A percentile compares a stretch with the other conserved stretches of the same genome.
Conservation (phyloP, 2,888 invertebrate genomes). For the Seira musarum region DNA sequence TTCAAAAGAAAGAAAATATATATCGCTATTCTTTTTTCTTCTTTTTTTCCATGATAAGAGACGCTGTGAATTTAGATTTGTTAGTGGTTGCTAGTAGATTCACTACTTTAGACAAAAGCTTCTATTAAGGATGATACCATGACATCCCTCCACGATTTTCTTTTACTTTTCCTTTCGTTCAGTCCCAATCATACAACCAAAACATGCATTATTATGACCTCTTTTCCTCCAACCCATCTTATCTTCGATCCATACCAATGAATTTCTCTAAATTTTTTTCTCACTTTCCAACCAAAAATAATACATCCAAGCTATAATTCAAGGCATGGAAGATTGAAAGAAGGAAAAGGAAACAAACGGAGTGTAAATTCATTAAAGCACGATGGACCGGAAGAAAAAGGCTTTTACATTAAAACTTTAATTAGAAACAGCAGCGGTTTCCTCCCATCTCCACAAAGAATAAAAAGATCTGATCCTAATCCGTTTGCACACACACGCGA, state of each 20-base stretch:
- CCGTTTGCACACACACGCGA: not conserved
- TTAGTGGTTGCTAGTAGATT: slow-evolving; percentile 22
- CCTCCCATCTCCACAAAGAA: not conserved
- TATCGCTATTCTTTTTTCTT: slow-evolving; percentile 39
- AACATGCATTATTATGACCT: slow-evolving; percentile 27
- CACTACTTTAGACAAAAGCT: not conserved
- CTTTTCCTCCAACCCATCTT: slow-evolving; percentile 18
- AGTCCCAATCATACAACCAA: not conserved
- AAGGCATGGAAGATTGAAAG: not conserved
- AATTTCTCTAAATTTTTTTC: slow-evolving; percentile 19
- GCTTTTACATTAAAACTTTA: slow-evolving; percentile 26
- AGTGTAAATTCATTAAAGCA: slow-evolving; percentile 50
- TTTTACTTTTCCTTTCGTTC: not conserved
- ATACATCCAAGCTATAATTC: no score
- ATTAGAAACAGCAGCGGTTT: slow-evolving; percentile 17
- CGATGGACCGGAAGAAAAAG: slow-evolving; percentile 49
- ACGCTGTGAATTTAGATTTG: slow-evolving; percentile 53
- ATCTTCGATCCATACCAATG: slow-evolving; percentile 48
- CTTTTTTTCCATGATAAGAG: not conserved
- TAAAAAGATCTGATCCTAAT: no score
- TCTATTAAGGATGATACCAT: not conserved
- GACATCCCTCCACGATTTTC: slow-evolving; percentile 14
- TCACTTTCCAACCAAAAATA: no score
- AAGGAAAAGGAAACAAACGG: slow-evolving; percentile 6
- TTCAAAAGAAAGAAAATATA: slow-evolving; percentile 39